Conservation (phyloP, 2,797 vertebrate species). For the Alouatta caraya region DNA sequence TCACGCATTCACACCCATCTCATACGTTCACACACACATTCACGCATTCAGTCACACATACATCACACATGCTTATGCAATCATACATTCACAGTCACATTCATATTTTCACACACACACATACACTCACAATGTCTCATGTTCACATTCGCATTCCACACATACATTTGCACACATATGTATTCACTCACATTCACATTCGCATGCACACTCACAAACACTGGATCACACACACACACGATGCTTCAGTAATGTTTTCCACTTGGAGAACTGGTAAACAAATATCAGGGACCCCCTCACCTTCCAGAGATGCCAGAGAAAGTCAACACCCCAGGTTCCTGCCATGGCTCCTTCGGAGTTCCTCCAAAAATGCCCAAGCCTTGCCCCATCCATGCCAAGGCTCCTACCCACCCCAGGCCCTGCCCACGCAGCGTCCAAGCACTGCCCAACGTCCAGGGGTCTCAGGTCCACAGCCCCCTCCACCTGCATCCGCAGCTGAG, state of each 20-base stretch:
- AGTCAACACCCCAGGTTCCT: background rate
- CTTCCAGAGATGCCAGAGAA: background rate
- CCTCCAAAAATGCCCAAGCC: background rate
- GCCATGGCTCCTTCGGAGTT: no score
- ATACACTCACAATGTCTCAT: background rate
- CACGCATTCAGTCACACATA: background rate
- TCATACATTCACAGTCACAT: background rate
- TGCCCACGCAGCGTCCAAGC: background rate
- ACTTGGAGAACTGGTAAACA: background rate
- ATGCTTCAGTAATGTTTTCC: background rate
- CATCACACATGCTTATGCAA: no score
- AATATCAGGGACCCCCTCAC: background rate
- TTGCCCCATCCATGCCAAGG: background rate
- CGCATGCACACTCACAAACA: background rate
- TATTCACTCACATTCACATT: background rate
- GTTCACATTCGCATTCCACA: background rate
- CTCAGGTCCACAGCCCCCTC: background rate
- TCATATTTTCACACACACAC: background rate
- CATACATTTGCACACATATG: background rate
- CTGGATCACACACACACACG: background rate
- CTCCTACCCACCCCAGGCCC: background rate
- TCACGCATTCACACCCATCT: background rate
- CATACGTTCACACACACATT: background rate
- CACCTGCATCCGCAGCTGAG: background rate
- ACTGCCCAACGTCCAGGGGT: no score